Percentiles rank a stretch among this genome's conserved stretches.
Conservation (phyloP, 2,888 invertebrate genomes). For the Phengaris arion region DNA sequence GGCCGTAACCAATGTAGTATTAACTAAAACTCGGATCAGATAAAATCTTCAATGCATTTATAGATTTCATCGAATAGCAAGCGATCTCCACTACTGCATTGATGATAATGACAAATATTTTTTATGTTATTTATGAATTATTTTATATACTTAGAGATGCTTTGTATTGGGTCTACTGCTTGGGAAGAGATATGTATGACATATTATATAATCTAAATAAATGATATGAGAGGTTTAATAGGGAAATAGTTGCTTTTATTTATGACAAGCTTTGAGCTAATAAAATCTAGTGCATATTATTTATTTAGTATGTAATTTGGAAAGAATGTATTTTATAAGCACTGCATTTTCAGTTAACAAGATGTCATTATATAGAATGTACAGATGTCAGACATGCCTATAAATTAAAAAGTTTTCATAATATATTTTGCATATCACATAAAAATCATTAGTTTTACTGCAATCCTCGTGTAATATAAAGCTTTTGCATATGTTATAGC, state of each 20-base stretch:
- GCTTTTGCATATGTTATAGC: constrained; percentile 7
- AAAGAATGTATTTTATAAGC: constrained; percentile 28
- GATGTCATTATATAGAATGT: constrained; percentile 30
- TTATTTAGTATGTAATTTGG: constrained; percentile 30
- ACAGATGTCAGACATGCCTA: constrained; percentile 34
- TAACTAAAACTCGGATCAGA: constrained; percentile 41
- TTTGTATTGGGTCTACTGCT: constrained; percentile 37
- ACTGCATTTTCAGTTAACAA: constrained; percentile 28
- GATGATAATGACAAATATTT: constrained; percentile 36
- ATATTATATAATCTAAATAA: constrained; percentile 32
- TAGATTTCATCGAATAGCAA: constrained; percentile 38
- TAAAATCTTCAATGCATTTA: constrained; percentile 55
- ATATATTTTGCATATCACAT: constrained; percentile 32
- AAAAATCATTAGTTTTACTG: constrained; percentile 28
- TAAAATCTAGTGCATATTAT: constrained; percentile 31
- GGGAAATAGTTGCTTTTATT: constrained; percentile 28
- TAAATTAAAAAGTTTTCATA: constrained; percentile 32
- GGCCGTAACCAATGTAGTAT: constrained; percentile 46
- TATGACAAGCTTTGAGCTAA: constrained; percentile 30
- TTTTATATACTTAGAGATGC: constrained; percentile 34
- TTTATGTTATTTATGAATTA: constrained; percentile 36
- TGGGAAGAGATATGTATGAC: constrained; percentile 30
- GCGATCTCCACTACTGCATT: constrained; percentile 38
- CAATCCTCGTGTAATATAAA: constrained; percentile 11
- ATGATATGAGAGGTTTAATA: constrained; percentile 29